A percentile compares a stretch with the other conserved stretches of the same genome.
These are phyloP conservation scores for Lottia scabra DNA, from an alignment of 2,888 invertebrate species.

Conservation along the genomic window DNA sequence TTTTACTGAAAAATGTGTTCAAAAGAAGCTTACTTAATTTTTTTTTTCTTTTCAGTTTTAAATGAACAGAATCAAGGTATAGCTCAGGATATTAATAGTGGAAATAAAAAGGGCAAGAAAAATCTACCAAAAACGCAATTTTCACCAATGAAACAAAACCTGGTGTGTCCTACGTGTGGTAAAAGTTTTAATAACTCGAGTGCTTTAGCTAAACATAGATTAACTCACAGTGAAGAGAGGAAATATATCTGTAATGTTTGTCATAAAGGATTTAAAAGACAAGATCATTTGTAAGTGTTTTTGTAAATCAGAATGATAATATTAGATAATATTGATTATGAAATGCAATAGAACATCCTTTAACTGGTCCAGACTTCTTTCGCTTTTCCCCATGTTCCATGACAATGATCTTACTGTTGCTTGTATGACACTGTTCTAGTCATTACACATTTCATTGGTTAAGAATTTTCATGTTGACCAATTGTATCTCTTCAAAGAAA, in stretches of 20 bases:
- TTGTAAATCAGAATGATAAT: no score
- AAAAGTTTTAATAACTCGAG: constrained; percentile 98
- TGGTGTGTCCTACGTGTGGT: constrained; percentile 84
- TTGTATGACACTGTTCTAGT: no score
- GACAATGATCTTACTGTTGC: no score
- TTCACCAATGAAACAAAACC: constrained; percentile 30
- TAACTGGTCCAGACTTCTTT: no score
- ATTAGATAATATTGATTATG: no score
- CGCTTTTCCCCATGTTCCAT: no score
- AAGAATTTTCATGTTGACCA: no score
- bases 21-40: no score
- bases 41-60: constrained; percentile 14
- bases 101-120: constrained; percentile 75
- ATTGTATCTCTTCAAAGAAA: no score
- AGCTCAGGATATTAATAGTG: constrained; percentile 17
- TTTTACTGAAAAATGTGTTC: no score
- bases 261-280: constrained; percentile 97
- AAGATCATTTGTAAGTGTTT: constrained; percentile 93
- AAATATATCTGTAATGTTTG: constrained; percentile 96
- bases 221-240: constrained; percentile 97
- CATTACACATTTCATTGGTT: no score
- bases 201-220: constrained; percentile 85
- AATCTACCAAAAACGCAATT: constrained; percentile 80
- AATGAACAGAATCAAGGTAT: constrained; percentile 18
- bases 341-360: no score